phyloP scores from a whole-genome alignment of 2,888 invertebrate species.

The Andrena bucephala region DNA sequence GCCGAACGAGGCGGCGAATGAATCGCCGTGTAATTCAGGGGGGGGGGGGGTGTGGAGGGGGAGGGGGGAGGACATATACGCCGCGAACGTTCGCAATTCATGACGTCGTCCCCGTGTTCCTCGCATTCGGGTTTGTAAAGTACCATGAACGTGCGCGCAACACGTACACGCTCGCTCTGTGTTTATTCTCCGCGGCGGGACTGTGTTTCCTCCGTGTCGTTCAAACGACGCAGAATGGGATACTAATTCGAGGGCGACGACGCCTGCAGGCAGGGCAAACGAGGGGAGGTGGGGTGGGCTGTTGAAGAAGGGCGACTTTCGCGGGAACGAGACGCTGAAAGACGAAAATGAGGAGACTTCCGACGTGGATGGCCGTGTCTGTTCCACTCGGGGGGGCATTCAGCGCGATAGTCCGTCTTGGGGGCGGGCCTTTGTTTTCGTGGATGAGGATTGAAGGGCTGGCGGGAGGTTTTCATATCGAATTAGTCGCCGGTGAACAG shows the following conservation, averaged over 20 bases:
- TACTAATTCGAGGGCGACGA: slow-evolving; percentile 47
- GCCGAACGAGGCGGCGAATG: slow-evolving; percentile 3
- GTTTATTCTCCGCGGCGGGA: slow-evolving; percentile 29
- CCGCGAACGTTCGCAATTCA: slow-evolving; percentile 44
- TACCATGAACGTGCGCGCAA: neutral
- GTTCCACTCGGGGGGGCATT: neutral
- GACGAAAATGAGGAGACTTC: neutral
- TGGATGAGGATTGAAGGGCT: neutral
- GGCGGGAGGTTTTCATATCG: slow-evolving; percentile 19
- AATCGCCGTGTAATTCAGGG: slow-evolving; percentile 48
- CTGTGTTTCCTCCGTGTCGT: slow-evolving; percentile 20
- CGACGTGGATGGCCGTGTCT: neutral
- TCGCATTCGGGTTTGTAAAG: slow-evolving; percentile 28
- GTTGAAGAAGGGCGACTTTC: slow-evolving; percentile 21
- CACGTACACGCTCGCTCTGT: slow-evolving; percentile 12
- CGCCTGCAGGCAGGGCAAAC: neutral
- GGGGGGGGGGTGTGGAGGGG: slow-evolving; percentile 22
- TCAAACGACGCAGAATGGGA: slow-evolving; percentile 44
- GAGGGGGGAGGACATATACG: neutral
- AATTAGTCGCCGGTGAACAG: slow-evolving; percentile 10
- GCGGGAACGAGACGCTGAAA: slow-evolving; percentile 2
- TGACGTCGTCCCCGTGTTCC: slow-evolving; percentile 2
- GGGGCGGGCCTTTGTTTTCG: neutral
- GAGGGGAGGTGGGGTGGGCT: neutral
- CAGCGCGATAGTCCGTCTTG: neutral